Conservation (phyloP, 2,888 invertebrate species). For the Chrysina gloriosa region DNA sequence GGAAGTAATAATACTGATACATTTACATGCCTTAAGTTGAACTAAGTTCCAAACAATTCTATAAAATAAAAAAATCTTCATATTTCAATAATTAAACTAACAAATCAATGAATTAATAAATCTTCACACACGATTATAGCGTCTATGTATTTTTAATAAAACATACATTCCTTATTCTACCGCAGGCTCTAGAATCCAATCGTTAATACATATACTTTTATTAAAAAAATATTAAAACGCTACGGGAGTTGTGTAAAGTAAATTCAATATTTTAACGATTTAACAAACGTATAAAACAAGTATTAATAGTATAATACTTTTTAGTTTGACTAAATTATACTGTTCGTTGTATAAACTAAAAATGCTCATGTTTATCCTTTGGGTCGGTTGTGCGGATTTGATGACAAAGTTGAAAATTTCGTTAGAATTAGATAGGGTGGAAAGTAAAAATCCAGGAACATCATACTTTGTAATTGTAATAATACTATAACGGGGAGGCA, state of each 20-base stretch:
- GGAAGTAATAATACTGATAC: slow-evolving; percentile 62
- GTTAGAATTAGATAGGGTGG: too few relatives aligned
- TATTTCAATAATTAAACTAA: slow-evolving; percentile 52
- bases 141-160: too few relatives aligned
- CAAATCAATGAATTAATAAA: slow-evolving; percentile 57
- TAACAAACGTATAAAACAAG: slow-evolving; percentile 41
- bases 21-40: slow-evolving; percentile 58
- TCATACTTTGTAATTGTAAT: slow-evolving; percentile 15
- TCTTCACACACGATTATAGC: slow-evolving; percentile 28
- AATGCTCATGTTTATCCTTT: slow-evolving; percentile 25
- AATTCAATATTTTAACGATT: slow-evolving; percentile 32
- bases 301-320: slow-evolving; percentile 42
- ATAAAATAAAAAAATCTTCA: slow-evolving; percentile 48
- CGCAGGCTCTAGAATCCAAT: too few relatives aligned
- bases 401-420: too few relatives aligned
- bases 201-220: too few relatives aligned
- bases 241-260: slow-evolving; percentile 2
- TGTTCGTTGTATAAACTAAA: slow-evolving; percentile 17
- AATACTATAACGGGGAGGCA: slow-evolving; percentile 9
- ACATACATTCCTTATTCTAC: too few relatives aligned
- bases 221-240: slow-evolving; percentile 19
- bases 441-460: slow-evolving; percentile 6
- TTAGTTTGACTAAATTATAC: slow-evolving; percentile 40
- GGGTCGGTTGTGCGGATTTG: slow-evolving; percentile 6
- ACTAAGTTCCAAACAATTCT: slow-evolving; percentile 47